phyloP scores from a whole-genome alignment of 2,797 vertebrate species.

The Mormyrus hasselquistii region DNA sequence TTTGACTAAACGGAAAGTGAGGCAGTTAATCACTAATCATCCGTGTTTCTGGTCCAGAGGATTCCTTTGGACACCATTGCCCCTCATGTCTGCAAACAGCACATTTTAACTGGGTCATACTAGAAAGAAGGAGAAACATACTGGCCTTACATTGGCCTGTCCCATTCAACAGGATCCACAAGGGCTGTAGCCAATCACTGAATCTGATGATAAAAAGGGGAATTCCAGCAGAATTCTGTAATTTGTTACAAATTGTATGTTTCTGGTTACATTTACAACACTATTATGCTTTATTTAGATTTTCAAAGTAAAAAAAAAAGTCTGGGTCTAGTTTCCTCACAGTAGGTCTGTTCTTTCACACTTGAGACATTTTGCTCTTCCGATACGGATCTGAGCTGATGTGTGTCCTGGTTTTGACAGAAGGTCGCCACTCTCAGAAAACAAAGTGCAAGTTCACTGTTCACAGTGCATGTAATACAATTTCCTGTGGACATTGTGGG shows the following conservation, averaged over 20 bases:
- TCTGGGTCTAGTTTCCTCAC: neutral
- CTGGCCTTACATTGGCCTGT: neutral
- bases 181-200: neutral
- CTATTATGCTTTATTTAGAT: neutral
- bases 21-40: neutral
- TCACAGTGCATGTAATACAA: constrained; percentile 9
- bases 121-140: neutral
- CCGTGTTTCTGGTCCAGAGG: neutral
- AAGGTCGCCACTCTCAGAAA: neutral
- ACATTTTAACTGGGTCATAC: neutral
- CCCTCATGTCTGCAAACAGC: neutral
- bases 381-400: neutral
- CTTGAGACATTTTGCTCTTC: neutral
- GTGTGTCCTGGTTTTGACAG: neutral
- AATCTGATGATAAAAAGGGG: neutral
- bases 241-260: neutral
- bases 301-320: neutral
- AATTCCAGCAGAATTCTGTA: neutral
- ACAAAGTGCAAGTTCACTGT: neutral
- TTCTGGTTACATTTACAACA: neutral
- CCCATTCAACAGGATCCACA: neutral
- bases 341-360: neutral
- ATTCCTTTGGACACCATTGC: neutral
- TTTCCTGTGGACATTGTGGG: constrained; percentile 8
- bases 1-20: neutral